Percentiles rank a stretch among this genome's conserved stretches.
Evolutionary conservation across 1,140 invertebrate species (phyloP).

Genomic region (Anagrus nilaparvatae): DNA sequence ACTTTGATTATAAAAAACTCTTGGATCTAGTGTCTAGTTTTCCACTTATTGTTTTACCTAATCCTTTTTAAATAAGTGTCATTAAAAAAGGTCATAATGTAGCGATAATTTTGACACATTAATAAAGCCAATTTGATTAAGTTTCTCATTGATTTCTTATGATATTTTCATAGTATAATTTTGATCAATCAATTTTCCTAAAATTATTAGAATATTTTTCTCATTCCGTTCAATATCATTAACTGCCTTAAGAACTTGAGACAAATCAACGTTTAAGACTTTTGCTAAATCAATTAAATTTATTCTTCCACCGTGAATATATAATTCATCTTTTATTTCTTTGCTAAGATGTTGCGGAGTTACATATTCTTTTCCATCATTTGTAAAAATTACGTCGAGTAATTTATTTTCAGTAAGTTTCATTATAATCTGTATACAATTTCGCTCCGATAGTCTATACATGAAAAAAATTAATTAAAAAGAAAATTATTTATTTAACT

Average conservation of each 20-base stretch:
- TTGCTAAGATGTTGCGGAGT: slow-evolving; percentile 81
- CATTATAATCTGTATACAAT: slow-evolving; percentile 92
- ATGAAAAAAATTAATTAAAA: too few species aligned
- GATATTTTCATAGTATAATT: slow-evolving; percentile 73
- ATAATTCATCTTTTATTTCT: slow-evolving; percentile 88
- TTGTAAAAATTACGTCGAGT: slow-evolving; percentile 88
- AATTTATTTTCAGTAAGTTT: slow-evolving; percentile 80
- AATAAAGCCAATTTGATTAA: slow-evolving; percentile 76
- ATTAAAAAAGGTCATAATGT: slow-evolving; percentile 84
- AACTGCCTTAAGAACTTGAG: slow-evolving; percentile 59
- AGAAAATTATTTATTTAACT: too few species aligned
- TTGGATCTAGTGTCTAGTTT: slow-evolving; percentile 72
- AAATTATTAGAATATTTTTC: slow-evolving; percentile 51
- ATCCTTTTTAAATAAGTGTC: slow-evolving; percentile 57
- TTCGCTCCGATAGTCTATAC: slow-evolving; percentile 94
- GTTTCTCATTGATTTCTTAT: slow-evolving; percentile 88
- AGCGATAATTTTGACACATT: slow-evolving; percentile 78
- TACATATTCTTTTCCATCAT: slow-evolving; percentile 95
- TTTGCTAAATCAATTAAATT: slow-evolving; percentile 84
- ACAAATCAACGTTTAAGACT: slow-evolving; percentile 80
- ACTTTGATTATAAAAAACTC: slow-evolving; percentile 80
- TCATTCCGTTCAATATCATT: slow-evolving; percentile 50
- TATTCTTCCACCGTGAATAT: slow-evolving; percentile 75
- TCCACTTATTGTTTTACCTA: slow-evolving; percentile 70
- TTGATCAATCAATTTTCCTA: slow-evolving; percentile 81